Conservation (phyloP, 2,888 invertebrate species). For the Amblyteles armatorius region DNA sequence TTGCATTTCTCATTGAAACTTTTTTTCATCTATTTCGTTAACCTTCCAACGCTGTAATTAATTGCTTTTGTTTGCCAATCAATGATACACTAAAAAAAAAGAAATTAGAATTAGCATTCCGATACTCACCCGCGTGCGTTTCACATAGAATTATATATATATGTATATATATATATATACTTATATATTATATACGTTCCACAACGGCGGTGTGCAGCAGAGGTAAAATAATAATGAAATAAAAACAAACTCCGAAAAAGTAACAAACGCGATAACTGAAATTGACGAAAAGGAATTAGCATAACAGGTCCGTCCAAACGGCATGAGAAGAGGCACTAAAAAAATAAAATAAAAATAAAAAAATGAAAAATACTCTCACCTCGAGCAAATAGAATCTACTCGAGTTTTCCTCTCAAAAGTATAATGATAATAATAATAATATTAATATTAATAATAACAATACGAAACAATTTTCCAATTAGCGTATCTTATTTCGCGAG, state of each 20-base stretch:
- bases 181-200: neutral
- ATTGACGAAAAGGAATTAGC: constrained; percentile 50
- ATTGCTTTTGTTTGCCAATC: constrained; percentile 14
- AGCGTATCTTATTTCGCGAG: constrained; percentile 26
- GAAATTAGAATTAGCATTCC: constrained; percentile 1
- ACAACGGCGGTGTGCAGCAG: constrained; percentile 17
- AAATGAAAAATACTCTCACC: constrained; percentile 42
- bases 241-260: constrained; percentile 29
- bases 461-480: constrained; percentile 9
- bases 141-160: neutral
- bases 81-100: neutral
- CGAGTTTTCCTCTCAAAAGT: constrained; percentile 32
- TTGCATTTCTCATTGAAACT: neutral
- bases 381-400: constrained; percentile 38
- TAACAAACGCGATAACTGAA: constrained; percentile 32
- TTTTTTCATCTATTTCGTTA: neutral
- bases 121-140: neutral
- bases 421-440: constrained; percentile 23
- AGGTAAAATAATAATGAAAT: neutral
- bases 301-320: constrained; percentile 70
- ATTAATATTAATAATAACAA: neutral
- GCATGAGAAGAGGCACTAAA: constrained; percentile 51
- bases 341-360: constrained; percentile 16
- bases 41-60: constrained; percentile 10
- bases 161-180: too few species aligned